phyloP scores from a whole-genome alignment of 2,113 vertebrate species.

The Recurvirostra avosetta region DNA sequence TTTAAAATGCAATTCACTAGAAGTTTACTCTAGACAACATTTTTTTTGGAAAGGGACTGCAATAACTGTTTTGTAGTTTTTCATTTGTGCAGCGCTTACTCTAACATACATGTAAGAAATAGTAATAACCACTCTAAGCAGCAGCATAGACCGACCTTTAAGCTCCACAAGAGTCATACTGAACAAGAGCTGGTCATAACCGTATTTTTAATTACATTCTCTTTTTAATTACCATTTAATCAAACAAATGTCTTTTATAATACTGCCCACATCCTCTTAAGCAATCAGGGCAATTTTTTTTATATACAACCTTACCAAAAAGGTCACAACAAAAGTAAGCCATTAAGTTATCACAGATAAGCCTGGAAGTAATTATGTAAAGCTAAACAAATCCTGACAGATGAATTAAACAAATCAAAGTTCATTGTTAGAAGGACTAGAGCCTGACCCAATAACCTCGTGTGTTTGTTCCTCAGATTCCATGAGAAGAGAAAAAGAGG shows the following conservation, averaged over 20 bases:
- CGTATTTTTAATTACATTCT: slow-evolving; percentile 28
- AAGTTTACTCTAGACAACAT: background rate
- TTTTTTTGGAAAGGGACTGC: background rate
- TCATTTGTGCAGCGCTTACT: background rate
- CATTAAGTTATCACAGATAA: slow-evolving; percentile 68
- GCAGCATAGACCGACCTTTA: slow-evolving; percentile 4
- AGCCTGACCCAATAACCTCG: slow-evolving; percentile 45
- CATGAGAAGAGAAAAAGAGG: slow-evolving; percentile 43
- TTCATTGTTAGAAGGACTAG: slow-evolving; percentile 59
- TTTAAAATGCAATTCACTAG: background rate
- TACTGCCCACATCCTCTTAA: slow-evolving; percentile 45
- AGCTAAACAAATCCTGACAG: slow-evolving; percentile 65
- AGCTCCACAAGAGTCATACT: background rate
- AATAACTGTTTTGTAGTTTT: background rate
- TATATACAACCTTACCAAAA: slow-evolving; percentile 33
- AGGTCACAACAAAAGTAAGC: slow-evolving; percentile 57
- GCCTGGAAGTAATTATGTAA: slow-evolving; percentile 66
- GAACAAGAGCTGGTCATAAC: slow-evolving; percentile 2
- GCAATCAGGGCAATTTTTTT: background rate
- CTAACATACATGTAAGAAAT: background rate
- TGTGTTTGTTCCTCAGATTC: slow-evolving; percentile 55
- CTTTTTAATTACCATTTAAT: slow-evolving; percentile 46
- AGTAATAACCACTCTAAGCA: background rate
- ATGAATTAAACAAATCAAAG: slow-evolving; percentile 63
- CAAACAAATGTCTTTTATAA: slow-evolving; percentile 26